Evolutionary conservation across 2,888 invertebrate genomes (phyloP).

Genomic region (Drosophila quinaria): DNA sequence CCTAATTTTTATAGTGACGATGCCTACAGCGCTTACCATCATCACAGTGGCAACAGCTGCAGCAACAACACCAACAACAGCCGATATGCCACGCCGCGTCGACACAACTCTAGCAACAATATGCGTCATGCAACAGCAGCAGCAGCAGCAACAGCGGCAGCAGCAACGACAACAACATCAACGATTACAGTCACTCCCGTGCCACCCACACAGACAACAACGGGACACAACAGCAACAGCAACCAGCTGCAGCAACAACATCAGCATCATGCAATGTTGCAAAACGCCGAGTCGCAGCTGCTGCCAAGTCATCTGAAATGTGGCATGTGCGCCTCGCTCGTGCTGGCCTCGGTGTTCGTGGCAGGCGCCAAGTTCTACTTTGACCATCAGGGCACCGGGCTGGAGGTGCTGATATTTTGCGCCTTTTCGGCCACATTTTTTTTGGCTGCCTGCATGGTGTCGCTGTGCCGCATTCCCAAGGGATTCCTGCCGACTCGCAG

Average conservation of each 20-base stretch:
- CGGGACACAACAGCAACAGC: constrained; percentile 54
- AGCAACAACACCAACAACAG: constrained; percentile 54
- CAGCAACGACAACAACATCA: constrained; percentile 55
- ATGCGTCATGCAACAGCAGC: constrained; percentile 41
- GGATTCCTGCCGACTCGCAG: constrained; percentile 75
- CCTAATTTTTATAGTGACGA: constrained; percentile 53
- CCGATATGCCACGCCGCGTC: constrained; percentile 37
- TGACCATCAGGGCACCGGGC: constrained; percentile 88
- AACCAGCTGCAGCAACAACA: constrained; percentile 76
- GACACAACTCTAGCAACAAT: constrained; percentile 50
- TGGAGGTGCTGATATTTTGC: constrained; percentile 89
- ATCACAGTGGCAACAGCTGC: constrained; percentile 49
- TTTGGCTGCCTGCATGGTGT: constrained; percentile 88
- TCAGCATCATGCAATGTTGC: constrained; percentile 66
- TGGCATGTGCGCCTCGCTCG: constrained; percentile 91
- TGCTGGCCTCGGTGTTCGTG: constrained; percentile 89
- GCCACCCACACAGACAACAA: constrained; percentile 40
- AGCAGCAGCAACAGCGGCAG: constrained; percentile 26
- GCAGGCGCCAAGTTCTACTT: constrained; percentile 91
- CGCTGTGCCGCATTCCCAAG: constrained; percentile 87
- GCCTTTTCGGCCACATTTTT: constrained; percentile 89
- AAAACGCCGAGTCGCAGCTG: constrained; percentile 78
- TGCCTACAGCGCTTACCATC: constrained; percentile 67
- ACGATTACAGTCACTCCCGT: constrained; percentile 41
- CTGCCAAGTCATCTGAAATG: constrained; percentile 88